Evolutionary conservation across 2,113 vertebrate genomes (phyloP), one percentile per base, ranked within the genome.

Genomic region (Cyprinus carpio): DNA sequence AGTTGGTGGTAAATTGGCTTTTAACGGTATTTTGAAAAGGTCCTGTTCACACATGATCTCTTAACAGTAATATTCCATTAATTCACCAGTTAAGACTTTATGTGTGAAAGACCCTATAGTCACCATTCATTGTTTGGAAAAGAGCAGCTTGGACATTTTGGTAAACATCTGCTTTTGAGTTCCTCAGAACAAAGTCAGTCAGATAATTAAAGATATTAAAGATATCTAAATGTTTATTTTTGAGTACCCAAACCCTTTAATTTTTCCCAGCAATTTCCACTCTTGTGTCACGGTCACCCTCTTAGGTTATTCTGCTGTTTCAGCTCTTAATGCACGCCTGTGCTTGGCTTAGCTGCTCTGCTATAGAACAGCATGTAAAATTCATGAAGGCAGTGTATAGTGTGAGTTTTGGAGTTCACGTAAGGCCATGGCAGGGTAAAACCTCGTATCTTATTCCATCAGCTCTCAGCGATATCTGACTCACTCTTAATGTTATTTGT

Each of bases 281-380:
- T 67, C 27, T 64, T 6, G 11, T 37, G 51, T 31, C 34, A 10
- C 6, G 51, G 13, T 25, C 58, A 64, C 58, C 58, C 8, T 27
- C 8, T 20, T 23, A 54, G 54, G 31, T 78, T 49, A 29, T 49
- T 75, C 43, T 40, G 77, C 71, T 25, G 29, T 27, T 37, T 76
- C 83, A 27, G 40, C 23, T 75, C 72, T 25, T 91, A 31, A 56
- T 49, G 64, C 72, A 90, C 86, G 88, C 87, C 89, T 87, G 82
- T 85, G 31, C 79, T 82, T 88, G 13, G 81, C 87, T 85, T 75
- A 80, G 58, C 81, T 90, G 82, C 83, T 76, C 34, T 72, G 60
- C 87, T 90, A 81, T 87, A 86, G 87, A 29, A 83, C 84, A 37
- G 16, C 86, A 90, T 93, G 90, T 90, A 87, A 88, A 88, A 90